Evolutionary conservation across 2,888 invertebrate genomes (phyloP).

Genomic region (Trichogramma evanescens): DNA sequence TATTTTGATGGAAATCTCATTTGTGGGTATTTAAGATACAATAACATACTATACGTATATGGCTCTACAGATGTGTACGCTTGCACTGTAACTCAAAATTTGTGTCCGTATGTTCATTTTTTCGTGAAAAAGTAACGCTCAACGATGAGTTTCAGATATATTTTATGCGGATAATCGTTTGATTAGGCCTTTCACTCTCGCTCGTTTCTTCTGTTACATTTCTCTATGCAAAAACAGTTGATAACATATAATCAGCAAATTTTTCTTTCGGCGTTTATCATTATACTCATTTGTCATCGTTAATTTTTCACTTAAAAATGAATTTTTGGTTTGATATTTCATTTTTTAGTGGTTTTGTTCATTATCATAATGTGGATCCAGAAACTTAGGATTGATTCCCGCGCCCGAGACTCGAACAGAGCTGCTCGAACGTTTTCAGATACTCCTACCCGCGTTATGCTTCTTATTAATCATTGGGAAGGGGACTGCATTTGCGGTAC

Average conservation of each 20-base stretch:
- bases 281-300: slow-evolving; percentile 8
- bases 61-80: slow-evolving; percentile 47
- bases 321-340: slow-evolving; percentile 26
- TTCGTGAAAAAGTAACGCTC: no score
- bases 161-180: no score
- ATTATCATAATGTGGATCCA: slow-evolving; percentile 29
- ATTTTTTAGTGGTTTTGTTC: slow-evolving; percentile 29
- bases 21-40: slow-evolving; percentile 22
- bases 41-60: slow-evolving; percentile 47
- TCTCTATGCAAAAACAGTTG: background rate
- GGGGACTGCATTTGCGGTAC: slow-evolving; percentile 24
- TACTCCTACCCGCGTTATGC: slow-evolving; percentile 49
- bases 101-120: slow-evolving; percentile 31
- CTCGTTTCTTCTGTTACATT: no score
- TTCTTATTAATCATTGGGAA: slow-evolving; percentile 44
- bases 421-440: slow-evolving; percentile 41
- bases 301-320: background rate
- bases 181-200: no score
- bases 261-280: background rate
- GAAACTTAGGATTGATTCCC: slow-evolving; percentile 40
- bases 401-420: slow-evolving; percentile 40
- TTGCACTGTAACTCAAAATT: slow-evolving; percentile 47
- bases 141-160: no score
- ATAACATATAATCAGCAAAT: background rate
- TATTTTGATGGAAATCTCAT: slow-evolving; percentile 6